Evolutionary conservation across 2,113 vertebrate species (phyloP), one percentile per base, ranked within the genome.

Genomic region (Bothrops jararaca): DNA sequence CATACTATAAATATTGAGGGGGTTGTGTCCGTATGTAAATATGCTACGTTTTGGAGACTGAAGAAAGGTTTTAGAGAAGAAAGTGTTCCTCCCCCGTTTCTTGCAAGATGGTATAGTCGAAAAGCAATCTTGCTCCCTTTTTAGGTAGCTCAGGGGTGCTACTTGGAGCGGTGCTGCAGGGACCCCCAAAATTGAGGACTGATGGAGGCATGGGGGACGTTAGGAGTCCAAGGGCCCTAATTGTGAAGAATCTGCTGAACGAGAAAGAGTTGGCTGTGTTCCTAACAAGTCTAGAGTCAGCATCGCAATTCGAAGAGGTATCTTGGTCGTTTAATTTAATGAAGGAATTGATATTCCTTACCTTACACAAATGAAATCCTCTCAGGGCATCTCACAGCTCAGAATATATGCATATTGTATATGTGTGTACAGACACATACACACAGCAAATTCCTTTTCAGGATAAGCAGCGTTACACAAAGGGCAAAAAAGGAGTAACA

Each of bases 61-160:
- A 23, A 22, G 24, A 39, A 80, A 88, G 50, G 50, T n/a, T 60
- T 86, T 3, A n/a, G 87, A n/a, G 13, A 18, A 15, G 85, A 18
- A 89, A 39, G 88, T 1, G 18, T 0, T 39, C 22, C 53, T 0
- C 23, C 50, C 18, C 0, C 5, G 0, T 24, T 24, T 64, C 60
- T 74, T 1, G 56, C 13, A 74, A 74, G 93, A 64, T 95, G 95
- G 95, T 95, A 89, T 48, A 42, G 93, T 64, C 94, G 94, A 88
- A 89, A 90, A 53, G 87, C 91, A 91, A 53, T 29, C 9, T n/a
- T 9, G 12, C 29, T n/a, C 57, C 86, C 34, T 3, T 80, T 80
- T 80, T 42, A 22, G 34, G 34, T 9, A 42, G 74, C 34, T 80
- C 18, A 39, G 50, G 29, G 26, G 6, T 53, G 50, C 50, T 53